phyloP scores from a whole-genome alignment of 2,113 vertebrate species.

The Pao palembangensis region DNA sequence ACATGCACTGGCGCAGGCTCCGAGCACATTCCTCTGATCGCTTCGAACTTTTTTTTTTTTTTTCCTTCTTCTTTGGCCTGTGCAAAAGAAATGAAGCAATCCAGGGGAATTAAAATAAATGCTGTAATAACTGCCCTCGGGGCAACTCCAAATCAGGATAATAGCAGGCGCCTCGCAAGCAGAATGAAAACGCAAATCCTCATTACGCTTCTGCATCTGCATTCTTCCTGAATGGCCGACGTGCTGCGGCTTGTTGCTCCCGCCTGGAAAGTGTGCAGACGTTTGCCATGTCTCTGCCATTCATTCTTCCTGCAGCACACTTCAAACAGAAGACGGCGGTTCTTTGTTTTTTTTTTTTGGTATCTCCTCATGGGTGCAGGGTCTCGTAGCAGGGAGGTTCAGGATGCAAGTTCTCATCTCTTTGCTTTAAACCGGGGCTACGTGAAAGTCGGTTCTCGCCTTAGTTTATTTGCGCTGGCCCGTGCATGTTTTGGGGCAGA shows the following conservation, averaged over 20 bases:
- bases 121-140: slow-evolving; percentile 73
- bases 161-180: slow-evolving; percentile 72
- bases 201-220: slow-evolving; percentile 68
- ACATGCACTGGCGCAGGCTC: not conserved
- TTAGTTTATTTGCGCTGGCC: slow-evolving; percentile 57
- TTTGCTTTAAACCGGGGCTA: slow-evolving; percentile 46
- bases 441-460: slow-evolving; percentile 34
- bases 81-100: slow-evolving; percentile 70
- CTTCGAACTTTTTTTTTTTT: slow-evolving; percentile 37
- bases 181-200: slow-evolving; percentile 63
- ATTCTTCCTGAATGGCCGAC: slow-evolving; percentile 64
- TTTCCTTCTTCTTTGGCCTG: slow-evolving; percentile 43
- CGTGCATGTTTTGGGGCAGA: slow-evolving; percentile 39
- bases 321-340: slow-evolving; percentile 18
- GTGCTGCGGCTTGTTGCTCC: slow-evolving; percentile 62
- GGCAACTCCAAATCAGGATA: slow-evolving; percentile 65
- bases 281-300: slow-evolving; percentile 35
- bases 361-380: too few species aligned
- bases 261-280: slow-evolving; percentile 43
- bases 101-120: slow-evolving; percentile 72
- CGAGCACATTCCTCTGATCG: slow-evolving; percentile 46
- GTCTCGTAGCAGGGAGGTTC: too few species aligned
- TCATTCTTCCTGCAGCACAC: slow-evolving; percentile 40
- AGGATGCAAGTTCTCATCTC: slow-evolving; percentile 7
- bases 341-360: too few species aligned